Evolutionary conservation across 92 coral and sea anemone genomes (phyloP), one percentile per base, ranked within the genome.

Genomic region (Heteractis magnifica): DNA sequence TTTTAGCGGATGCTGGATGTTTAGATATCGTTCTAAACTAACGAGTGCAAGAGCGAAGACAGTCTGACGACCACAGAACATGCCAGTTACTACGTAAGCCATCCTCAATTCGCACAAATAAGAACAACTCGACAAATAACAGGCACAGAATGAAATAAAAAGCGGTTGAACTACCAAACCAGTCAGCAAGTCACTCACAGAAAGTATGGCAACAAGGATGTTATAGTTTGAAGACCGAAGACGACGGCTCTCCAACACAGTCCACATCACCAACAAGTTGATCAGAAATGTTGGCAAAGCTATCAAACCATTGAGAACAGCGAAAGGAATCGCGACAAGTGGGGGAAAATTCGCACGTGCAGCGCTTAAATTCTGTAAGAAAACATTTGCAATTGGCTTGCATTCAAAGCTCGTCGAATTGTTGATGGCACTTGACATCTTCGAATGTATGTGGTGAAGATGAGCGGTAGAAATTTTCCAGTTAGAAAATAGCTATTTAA

Each of bases 161-260:
- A 80, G 34, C 5, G 83, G 83, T 56, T 80, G 83, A 7, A 80
- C 72, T 19, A 49, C 50, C n/a, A 80, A 50, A 12, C 76, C 83
- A 4, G 71, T 51, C n/a, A 80, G 6, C 12, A 80, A 14, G 53
- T 80, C 83, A 16, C 23, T 65, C 55, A 80, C 48, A 41, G 83
- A 72, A 48, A 80, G 76, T 52, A 65, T 11, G 41, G 76, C 76
- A 49, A 80, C 19, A 34, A 80, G 49, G 60, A 80, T 26, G 76
- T 80, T 80, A 56, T 80, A 80, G 76, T 51, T 80, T 2, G 49
- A 21, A 80, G 58, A 49, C 48, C 83, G 83, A 80, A 64, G 83
- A 19, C 60, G 75, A 16, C 26, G 26, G n/a, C 53, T 49, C 71
- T 80, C 75, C 41, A 80, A 16, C 71, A 80, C 62, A 2, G 76